Evolutionary conservation across 2,113 vertebrate species (phyloP).

Genomic region (Speoplatyrhinus poulsoni): DNA sequence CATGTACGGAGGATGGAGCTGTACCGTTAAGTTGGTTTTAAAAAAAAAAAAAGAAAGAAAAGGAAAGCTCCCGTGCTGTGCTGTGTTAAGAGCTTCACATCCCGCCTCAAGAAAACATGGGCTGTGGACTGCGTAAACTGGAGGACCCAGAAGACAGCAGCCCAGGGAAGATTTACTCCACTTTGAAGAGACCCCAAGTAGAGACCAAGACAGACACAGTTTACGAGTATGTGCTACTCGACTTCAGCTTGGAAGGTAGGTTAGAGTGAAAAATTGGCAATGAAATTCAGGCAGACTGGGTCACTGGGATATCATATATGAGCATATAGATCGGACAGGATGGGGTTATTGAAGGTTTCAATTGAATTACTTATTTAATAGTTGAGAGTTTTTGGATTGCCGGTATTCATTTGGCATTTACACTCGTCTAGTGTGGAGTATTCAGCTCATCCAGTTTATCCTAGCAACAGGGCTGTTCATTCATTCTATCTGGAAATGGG

Average conservation of each 20-base stretch:
- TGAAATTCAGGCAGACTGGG: background rate
- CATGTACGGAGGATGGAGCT: constrained; percentile 47
- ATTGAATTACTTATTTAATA: background rate
- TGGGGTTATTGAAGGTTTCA: background rate
- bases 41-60: background rate
- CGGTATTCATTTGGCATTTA: no score
- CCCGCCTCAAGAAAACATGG: constrained; percentile 80
- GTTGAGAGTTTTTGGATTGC: no score
- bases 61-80: constrained; percentile 30
- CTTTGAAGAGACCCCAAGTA: constrained; percentile 93
- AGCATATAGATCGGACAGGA: background rate
- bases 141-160: constrained; percentile 96
- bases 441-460: no score
- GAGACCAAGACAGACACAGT: constrained; percentile 89
- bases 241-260: constrained; percentile 95
- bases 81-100: constrained; percentile 22
- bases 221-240: constrained; percentile 92
- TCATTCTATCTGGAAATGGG: constrained; percentile 58
- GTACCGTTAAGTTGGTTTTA: constrained; percentile 35
- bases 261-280: background rate
- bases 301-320: background rate
- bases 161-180: constrained; percentile 98
- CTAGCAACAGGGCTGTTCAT: constrained; percentile 38
- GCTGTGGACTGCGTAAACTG: constrained; percentile 95
- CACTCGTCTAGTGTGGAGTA: no score